Evolutionary conservation across 2,113 vertebrate genomes (phyloP).

Genomic region (Egretta garzetta): DNA sequence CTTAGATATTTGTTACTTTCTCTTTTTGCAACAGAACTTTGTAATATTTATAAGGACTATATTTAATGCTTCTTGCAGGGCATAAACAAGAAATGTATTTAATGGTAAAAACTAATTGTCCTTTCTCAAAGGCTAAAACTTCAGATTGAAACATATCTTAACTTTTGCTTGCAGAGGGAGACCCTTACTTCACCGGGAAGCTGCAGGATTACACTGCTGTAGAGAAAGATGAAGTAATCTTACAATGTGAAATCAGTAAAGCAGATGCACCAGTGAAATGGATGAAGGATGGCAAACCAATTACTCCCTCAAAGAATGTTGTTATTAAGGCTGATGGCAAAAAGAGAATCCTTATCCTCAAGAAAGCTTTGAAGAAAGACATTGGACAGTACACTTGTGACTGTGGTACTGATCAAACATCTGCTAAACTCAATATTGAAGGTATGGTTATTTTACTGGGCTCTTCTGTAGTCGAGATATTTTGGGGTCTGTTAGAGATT

Average conservation of each 20-base stretch:
- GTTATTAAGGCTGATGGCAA: conserved; percentile 87
- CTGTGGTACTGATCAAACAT: conserved; percentile 93
- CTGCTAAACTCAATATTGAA: conserved; percentile 91
- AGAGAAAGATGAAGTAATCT: conserved; percentile 91
- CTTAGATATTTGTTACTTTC: background rate
- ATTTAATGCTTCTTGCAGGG: background rate
- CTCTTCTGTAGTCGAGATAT: background rate
- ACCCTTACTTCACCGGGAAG: conserved; percentile 93
- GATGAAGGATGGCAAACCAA: conserved; percentile 91
- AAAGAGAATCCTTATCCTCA: conserved; percentile 88
- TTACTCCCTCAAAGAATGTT: conserved; percentile 91
- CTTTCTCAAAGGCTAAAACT: background rate
- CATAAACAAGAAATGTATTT: background rate
- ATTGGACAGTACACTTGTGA: conserved; percentile 91
- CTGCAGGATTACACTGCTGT: conserved; percentile 94
- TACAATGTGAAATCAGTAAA: conserved; percentile 96
- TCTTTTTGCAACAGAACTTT: background rate
- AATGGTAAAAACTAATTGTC: background rate
- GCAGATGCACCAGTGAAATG: conserved; percentile 87
- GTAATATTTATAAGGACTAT: background rate
- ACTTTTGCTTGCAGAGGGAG: conserved; percentile 85
- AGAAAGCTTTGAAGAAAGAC: conserved; percentile 85
- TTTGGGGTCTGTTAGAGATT: background rate
- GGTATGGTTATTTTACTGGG: conserved; percentile 72
- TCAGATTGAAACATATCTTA: background rate